Percentiles rank a stretch among this genome's conserved stretches.
Evolutionary conservation across 2,797 vertebrate genomes (phyloP).

Genomic region (Petrocephalus sullivani): DNA sequence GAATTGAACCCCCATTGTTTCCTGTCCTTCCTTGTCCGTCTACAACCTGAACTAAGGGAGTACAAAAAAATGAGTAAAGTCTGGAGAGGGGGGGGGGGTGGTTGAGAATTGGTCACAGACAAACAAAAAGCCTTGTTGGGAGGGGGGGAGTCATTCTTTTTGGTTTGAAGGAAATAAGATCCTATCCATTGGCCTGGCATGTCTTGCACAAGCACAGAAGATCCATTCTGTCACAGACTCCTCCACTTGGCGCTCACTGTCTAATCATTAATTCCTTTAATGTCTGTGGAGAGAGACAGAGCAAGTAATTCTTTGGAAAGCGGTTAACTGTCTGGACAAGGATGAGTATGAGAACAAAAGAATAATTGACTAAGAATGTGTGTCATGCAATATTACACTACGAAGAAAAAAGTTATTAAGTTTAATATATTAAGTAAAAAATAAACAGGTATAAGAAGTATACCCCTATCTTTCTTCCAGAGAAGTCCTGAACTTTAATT

Average conservation of each 20-base stretch:
- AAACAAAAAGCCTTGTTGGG: slow-evolving; percentile 24
- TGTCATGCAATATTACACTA: neutral
- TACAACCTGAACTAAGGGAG: slow-evolving; percentile 25
- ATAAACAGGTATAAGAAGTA: neutral
- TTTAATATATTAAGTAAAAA: neutral
- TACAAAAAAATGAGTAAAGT: slow-evolving; percentile 1
- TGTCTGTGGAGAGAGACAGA: slow-evolving; percentile 15
- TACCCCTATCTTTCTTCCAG: neutral
- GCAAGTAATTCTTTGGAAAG: neutral
- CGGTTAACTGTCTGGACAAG: neutral
- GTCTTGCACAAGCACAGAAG: slow-evolving; percentile 43
- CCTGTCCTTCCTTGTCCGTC: slow-evolving; percentile 39
- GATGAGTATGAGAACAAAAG: neutral
- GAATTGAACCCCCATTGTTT: slow-evolving; percentile 56
- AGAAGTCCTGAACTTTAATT: slow-evolving; percentile 9
- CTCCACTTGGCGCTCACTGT: slow-evolving; percentile 23
- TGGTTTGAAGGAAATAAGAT: slow-evolving; percentile 45
- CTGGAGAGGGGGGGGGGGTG: neutral
- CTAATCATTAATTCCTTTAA: neutral
- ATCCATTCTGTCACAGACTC: slow-evolving; percentile 43
- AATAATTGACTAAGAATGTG: neutral
- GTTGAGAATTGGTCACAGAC: slow-evolving; percentile 22
- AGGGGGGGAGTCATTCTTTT: slow-evolving; percentile 29
- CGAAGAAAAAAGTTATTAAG: neutral
- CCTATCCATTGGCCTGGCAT: slow-evolving; percentile 41